phyloP scores from a whole-genome alignment of 2,113 vertebrate species.

The Prunella fulvescens region DNA sequence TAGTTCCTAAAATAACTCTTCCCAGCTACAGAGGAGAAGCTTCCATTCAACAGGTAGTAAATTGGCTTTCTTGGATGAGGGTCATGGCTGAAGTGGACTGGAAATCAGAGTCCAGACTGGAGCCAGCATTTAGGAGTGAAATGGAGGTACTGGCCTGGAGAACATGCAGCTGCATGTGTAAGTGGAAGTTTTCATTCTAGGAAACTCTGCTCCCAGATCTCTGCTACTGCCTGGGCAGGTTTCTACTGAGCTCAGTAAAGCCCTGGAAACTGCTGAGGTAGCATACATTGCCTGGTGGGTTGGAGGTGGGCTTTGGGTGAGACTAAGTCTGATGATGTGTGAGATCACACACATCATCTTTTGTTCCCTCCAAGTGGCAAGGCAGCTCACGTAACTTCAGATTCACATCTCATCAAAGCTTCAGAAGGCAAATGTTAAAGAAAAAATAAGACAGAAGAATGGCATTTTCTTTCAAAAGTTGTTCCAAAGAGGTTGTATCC shows the following conservation, averaged over 20 bases:
- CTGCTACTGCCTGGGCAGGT: background rate
- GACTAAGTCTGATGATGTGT: background rate
- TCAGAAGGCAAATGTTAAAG: background rate
- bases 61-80: background rate
- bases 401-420: background rate
- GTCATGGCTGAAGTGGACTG: background rate
- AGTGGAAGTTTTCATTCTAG: background rate
- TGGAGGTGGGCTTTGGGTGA: background rate
- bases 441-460: background rate
- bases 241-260: background rate
- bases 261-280: background rate
- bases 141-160: background rate
- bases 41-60: background rate
- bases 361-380: background rate
- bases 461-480: background rate
- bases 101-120: background rate
- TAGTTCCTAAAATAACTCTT: background rate
- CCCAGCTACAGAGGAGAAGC: background rate
- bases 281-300: background rate
- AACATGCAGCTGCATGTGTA: accelerated
- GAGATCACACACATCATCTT: background rate
- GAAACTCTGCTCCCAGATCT: background rate
- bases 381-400: background rate
- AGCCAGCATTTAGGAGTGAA: background rate
- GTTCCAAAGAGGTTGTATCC: background rate